phyloP scores from a whole-genome alignment of 64 coral and sea anemone species.

The Porites australiensis region DNA sequence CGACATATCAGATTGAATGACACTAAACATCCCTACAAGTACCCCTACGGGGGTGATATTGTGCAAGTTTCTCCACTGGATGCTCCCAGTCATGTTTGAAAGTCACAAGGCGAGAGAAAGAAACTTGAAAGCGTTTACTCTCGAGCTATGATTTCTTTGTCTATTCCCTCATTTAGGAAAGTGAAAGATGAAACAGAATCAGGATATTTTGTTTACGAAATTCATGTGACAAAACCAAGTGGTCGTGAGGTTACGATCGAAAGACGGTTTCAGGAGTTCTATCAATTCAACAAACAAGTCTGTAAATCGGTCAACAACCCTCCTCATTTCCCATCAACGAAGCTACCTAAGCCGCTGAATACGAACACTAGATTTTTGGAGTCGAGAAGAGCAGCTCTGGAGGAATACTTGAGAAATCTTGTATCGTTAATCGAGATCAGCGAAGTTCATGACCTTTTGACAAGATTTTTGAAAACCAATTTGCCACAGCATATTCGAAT shows the following conservation, averaged over 20 bases:
- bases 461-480: constrained; percentile 72
- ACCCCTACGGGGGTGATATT: no score
- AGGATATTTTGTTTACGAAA: constrained; percentile 84
- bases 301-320: constrained; percentile 66
- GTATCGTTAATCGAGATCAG: constrained; percentile 63
- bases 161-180: constrained; percentile 84
- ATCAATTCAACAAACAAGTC: constrained; percentile 87
- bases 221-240: constrained; percentile 82
- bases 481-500: constrained; percentile 1
- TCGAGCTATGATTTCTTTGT: constrained; percentile 75
- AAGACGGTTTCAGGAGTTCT: constrained; percentile 81
- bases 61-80: background rate
- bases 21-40: no score
- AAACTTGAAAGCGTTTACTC: background rate
- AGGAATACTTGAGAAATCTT: constrained; percentile 63
- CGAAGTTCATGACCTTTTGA: constrained; percentile 54
- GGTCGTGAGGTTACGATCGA: constrained; percentile 59
- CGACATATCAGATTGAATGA: no score
- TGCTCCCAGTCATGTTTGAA: no score
- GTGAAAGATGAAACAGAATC: constrained; percentile 74
- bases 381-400: constrained; percentile 79
- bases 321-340: constrained; percentile 86
- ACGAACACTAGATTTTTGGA: constrained; percentile 82
- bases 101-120: no score
- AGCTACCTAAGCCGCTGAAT: constrained; percentile 68